A percentile compares a stretch with the other conserved stretches of the same genome.
Evolutionary conservation across 2,113 vertebrate species (phyloP).

Genomic region (Gorsachius goisagi): DNA sequence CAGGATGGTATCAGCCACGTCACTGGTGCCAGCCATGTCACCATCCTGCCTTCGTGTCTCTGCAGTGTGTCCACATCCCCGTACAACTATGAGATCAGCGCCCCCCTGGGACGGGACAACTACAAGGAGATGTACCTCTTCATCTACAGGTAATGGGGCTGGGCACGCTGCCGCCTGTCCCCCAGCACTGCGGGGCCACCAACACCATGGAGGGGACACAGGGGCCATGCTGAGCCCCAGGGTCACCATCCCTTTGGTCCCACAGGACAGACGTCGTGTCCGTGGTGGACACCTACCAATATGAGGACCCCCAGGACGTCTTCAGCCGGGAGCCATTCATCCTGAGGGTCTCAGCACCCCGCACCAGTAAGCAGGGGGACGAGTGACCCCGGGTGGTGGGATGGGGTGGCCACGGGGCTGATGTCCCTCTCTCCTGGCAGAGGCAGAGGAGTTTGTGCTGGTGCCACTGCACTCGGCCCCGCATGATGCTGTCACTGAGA

Average conservation of each 20-base stretch:
- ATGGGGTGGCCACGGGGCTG: rapidly evolving
- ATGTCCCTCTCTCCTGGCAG: not conserved
- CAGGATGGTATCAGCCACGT: not conserved
- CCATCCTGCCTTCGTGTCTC: not conserved
- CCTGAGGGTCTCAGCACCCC: conserved; percentile 22
- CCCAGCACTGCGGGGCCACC: not conserved
- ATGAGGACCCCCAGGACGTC: conserved; percentile 12
- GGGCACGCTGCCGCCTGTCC: conserved; percentile 74
- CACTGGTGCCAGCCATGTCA: not conserved
- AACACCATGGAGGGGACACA: not conserved
- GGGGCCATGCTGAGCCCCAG: not conserved
- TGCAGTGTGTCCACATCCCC: conserved; percentile 63
- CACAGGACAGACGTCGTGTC: not conserved
- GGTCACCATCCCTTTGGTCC: not conserved
- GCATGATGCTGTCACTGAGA: conserved; percentile 71
- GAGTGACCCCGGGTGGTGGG: rapidly evolving
- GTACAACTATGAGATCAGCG: conserved; percentile 79
- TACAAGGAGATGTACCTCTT: conserved; percentile 94
- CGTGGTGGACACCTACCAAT: conserved; percentile 44
- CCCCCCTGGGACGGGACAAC: conserved; percentile 82
- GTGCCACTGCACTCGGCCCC: conserved; percentile 88
- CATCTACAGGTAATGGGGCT: conserved; percentile 85
- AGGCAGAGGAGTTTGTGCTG: conserved; percentile 73
- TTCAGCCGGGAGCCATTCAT: conserved; percentile 53
- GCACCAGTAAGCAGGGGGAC: not conserved